A percentile compares a stretch with the other conserved stretches of the same genome.
Evolutionary conservation across 2,797 vertebrate genomes (phyloP).

Genomic region (Sebastes vulpes): DNA sequence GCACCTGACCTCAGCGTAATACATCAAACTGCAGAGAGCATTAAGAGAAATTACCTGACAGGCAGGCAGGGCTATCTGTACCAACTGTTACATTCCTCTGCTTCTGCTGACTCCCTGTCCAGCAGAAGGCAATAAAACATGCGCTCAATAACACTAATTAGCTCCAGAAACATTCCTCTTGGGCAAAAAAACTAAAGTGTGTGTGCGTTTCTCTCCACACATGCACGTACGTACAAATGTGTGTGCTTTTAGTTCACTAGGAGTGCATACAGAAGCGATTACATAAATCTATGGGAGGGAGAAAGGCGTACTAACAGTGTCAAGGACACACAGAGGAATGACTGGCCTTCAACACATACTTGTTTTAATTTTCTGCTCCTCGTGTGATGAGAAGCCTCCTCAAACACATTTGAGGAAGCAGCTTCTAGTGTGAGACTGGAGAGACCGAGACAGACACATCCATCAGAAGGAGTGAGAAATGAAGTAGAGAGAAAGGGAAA

Average conservation of each 20-base stretch:
- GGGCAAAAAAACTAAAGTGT: constrained; percentile 34
- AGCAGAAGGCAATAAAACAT: constrained; percentile 76
- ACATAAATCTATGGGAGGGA: constrained; percentile 53
- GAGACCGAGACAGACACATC: constrained; percentile 7
- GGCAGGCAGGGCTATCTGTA: constrained; percentile 59
- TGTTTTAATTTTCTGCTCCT: constrained; percentile 33
- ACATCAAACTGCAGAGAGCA: constrained; percentile 35
- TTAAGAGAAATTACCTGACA: constrained; percentile 69
- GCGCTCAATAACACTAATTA: constrained; percentile 82
- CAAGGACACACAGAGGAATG: constrained; percentile 54
- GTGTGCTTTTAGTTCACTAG: constrained; percentile 27
- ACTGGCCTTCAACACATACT: constrained; percentile 37
- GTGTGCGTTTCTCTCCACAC: constrained; percentile 38
- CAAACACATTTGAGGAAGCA: constrained; percentile 22
- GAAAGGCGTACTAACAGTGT: constrained; percentile 43
- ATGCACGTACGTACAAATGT: constrained; percentile 20
- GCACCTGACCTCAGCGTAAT: constrained; percentile 15
- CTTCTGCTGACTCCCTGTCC: constrained; percentile 73
- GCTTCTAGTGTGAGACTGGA: constrained; percentile 14
- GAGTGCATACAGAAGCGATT: constrained; percentile 59
- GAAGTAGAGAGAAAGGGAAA: constrained; percentile 7
- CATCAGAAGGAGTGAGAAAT: constrained; percentile 25
- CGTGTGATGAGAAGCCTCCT: constrained; percentile 21
- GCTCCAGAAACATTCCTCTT: constrained; percentile 82
- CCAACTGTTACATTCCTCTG: constrained; percentile 71